These are phyloP conservation scores for Polypterus bichir DNA, from an alignment of 2,113 vertebrate species.

Conservation along the genomic window DNA sequence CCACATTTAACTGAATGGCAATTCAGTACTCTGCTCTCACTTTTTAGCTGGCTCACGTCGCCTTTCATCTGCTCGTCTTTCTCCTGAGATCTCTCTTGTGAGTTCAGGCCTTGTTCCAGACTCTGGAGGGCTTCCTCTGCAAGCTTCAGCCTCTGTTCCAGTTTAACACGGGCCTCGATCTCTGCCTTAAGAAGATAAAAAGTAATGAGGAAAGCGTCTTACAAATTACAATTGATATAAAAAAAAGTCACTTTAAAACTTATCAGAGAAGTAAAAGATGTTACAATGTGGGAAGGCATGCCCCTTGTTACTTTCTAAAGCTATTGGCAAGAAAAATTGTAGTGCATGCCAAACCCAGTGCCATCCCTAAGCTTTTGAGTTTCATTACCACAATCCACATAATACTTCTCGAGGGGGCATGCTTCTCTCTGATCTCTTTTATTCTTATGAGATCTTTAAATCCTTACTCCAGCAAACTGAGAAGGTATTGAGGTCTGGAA, in stretches of 20 bases:
- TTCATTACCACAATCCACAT: background rate
- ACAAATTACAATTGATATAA: too few species aligned
- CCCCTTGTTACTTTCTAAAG: too few species aligned
- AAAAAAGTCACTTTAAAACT: too few species aligned
- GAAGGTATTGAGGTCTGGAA: background rate
- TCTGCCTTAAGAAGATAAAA: constrained; percentile 51
- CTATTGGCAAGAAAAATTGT: too few species aligned
- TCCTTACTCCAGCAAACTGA: too few species aligned
- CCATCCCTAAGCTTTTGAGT: background rate
- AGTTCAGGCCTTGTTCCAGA: constrained; percentile 78
- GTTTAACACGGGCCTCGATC: constrained; percentile 75
- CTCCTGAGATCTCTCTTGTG: constrained; percentile 66
- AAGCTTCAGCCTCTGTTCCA: constrained; percentile 71
- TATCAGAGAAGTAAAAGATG: too few species aligned
- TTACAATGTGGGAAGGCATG: too few species aligned
- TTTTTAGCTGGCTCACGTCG: constrained; percentile 79
- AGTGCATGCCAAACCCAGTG: background rate
- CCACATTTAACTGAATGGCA: too few species aligned
- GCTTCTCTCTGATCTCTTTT: background rate
- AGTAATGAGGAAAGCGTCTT: too few species aligned
- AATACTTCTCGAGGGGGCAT: background rate
- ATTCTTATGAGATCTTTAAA: too few species aligned
- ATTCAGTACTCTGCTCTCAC: constrained; percentile 46
- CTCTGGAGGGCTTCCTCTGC: constrained; percentile 77
- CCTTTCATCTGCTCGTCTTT: constrained; percentile 84